Percentiles rank a stretch among this genome's conserved stretches.
These are phyloP conservation scores for Polydrusus cervinus DNA, from an alignment of 2,888 invertebrate genomes.

Conservation along the genomic window DNA sequence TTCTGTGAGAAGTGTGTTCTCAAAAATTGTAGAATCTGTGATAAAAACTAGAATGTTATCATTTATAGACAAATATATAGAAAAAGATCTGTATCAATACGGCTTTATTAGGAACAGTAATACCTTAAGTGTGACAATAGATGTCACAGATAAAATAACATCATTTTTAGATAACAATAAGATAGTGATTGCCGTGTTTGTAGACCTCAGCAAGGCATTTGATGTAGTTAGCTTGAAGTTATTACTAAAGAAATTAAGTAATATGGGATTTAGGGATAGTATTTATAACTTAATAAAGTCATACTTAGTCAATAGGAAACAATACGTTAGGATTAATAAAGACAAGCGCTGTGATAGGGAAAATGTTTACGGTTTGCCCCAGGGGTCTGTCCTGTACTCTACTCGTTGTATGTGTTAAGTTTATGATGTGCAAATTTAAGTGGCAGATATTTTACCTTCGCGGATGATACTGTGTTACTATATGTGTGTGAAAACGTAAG, in stretches of 20 bases:
- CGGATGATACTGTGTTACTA: slow-evolving; percentile 21
- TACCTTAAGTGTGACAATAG: background rate
- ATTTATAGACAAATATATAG: background rate
- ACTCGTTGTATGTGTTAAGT: slow-evolving; percentile 23
- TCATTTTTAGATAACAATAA: background rate
- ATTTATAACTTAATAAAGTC: background rate
- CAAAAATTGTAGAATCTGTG: slow-evolving; percentile 1
- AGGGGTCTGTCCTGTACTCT: slow-evolving; percentile 14
- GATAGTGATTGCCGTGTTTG: no score
- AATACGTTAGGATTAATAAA: background rate
- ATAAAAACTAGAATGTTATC: background rate
- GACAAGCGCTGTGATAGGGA: background rate
- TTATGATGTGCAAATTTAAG: background rate
- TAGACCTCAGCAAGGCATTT: no score
- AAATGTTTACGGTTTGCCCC: slow-evolving; percentile 6
- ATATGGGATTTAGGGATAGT: background rate
- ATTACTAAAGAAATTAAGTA: background rate
- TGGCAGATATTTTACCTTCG: slow-evolving; percentile 17
- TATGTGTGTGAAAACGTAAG: background rate
- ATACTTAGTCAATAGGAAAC: no score
- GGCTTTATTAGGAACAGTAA: background rate
- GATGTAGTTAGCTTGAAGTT: background rate
- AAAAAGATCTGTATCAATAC: background rate
- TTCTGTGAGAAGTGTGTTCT: background rate
- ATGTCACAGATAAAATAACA: background rate